Percentiles rank a stretch among this genome's conserved stretches.
These are phyloP conservation scores for Lemur catta DNA, from an alignment of 2,797 vertebrate genomes.

Conservation along the genomic window DNA sequence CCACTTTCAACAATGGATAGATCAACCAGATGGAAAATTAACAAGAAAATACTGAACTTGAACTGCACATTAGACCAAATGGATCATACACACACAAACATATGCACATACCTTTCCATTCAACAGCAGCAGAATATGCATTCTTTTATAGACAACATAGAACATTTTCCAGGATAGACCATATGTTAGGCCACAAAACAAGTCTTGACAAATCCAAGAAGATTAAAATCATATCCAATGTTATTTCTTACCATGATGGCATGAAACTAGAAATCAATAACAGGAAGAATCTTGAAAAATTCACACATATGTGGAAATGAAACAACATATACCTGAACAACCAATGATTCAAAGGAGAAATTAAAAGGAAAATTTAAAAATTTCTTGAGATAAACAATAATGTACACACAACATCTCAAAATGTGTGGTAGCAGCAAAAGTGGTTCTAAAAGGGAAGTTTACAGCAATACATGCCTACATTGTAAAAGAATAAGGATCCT, in stretches of 20 bases:
- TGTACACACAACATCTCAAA: background rate
- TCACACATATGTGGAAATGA: background rate
- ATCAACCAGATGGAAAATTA: background rate
- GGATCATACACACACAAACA: background rate
- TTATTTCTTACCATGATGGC: background rate
- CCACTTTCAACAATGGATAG: background rate
- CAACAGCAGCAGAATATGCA: background rate
- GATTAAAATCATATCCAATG: background rate
- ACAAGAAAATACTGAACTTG: background rate
- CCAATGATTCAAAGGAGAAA: background rate
- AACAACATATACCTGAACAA: background rate
- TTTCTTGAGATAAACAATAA: background rate
- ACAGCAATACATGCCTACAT: background rate
- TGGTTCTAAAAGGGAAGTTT: background rate
- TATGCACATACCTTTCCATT: background rate
- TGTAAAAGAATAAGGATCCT: background rate
- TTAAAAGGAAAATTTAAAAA: background rate
- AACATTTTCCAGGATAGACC: background rate
- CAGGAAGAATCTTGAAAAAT: background rate
- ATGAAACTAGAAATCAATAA: background rate
- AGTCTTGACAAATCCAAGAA: background rate
- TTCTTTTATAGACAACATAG: background rate
- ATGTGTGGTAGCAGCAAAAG: background rate
- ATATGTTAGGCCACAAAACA: background rate
- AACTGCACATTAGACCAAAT: background rate